phyloP scores from a whole-genome alignment of 2,797 vertebrate species.

The Pangasius krempfi region DNA sequence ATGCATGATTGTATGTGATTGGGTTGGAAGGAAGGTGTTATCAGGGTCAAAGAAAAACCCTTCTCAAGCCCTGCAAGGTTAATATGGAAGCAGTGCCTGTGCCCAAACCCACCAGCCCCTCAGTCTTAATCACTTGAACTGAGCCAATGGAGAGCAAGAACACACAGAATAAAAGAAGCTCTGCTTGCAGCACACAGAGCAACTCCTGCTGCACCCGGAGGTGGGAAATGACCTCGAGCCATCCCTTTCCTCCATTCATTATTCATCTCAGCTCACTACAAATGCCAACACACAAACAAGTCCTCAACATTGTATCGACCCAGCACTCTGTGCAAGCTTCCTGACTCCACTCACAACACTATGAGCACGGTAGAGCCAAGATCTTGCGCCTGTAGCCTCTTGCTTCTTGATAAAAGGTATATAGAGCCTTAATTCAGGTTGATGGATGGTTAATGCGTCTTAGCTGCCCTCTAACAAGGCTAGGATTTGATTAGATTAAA shows the following conservation, averaged over 20 bases:
- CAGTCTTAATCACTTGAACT: constrained; percentile 32
- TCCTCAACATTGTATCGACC: constrained; percentile 35
- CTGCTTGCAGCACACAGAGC: constrained; percentile 13
- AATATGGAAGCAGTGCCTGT: constrained; percentile 11
- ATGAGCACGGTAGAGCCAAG: constrained; percentile 15
- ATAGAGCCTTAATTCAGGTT: constrained; percentile 47
- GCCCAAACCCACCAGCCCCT: constrained; percentile 12
- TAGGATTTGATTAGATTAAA: constrained; percentile 39
- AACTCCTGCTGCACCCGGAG: constrained; percentile 43
- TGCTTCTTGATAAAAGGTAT: constrained; percentile 45
- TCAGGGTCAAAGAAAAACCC: not conserved
- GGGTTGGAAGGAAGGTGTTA: constrained; percentile 3
- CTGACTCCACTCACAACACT: not conserved
- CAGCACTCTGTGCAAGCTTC: constrained; percentile 10
- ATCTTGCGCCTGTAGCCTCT: constrained; percentile 27
- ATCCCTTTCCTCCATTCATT: constrained; percentile 50
- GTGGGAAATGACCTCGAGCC: constrained; percentile 41
- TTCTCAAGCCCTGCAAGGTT: not conserved
- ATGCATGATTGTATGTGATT: constrained; percentile 28
- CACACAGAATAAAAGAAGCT: constrained; percentile 35
- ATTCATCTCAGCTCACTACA: constrained; percentile 45
- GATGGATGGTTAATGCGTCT: constrained; percentile 40
- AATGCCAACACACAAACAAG: constrained; percentile 51
- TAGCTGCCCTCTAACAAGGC: constrained; percentile 32
- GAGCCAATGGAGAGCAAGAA: constrained; percentile 1